Conservation (phyloP, 92 coral and sea anemone genomes). For the Scolanthus callimorphus region DNA sequence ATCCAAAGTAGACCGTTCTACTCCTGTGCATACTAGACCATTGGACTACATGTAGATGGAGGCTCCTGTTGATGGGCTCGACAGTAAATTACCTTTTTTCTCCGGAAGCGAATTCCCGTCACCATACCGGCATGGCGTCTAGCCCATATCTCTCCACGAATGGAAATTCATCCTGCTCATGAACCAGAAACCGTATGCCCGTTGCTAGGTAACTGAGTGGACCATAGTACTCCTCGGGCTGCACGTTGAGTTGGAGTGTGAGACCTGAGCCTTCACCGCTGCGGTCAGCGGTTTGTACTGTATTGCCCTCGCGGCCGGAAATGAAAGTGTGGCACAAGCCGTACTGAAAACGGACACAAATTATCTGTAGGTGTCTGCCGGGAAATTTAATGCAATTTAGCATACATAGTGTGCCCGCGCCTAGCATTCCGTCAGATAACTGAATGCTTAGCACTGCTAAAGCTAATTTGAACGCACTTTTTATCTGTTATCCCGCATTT, state of each 20-base stretch:
- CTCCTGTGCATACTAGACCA: too few relatives aligned
- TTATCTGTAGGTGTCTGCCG: too few relatives aligned
- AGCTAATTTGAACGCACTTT: too few relatives aligned
- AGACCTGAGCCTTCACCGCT: constrained; percentile 20
- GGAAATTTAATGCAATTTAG: too few relatives aligned
- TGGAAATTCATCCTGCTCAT: constrained; percentile 31
- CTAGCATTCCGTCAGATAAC: too few relatives aligned
- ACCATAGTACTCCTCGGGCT: constrained; percentile 58
- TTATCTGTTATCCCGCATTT: too few relatives aligned
- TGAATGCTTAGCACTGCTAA: too few relatives aligned
- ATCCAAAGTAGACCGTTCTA: too few relatives aligned
- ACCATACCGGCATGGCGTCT: constrained; percentile 27
- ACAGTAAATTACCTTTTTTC: constrained; percentile 35
- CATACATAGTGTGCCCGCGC: too few relatives aligned
- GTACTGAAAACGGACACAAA: constrained; percentile 4
- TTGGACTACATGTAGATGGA: too few relatives aligned
- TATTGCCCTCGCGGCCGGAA: constrained; percentile 42
- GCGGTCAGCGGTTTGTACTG: constrained; percentile 9
- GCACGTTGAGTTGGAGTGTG: constrained; percentile 20
- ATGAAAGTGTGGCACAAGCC: constrained; percentile 63
- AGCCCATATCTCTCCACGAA: constrained; percentile 17
- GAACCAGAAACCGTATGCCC: constrained; percentile 38
- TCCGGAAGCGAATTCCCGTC: constrained; percentile 21
- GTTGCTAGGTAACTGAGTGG: constrained; percentile 20
- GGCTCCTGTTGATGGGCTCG: too few relatives aligned